Evolutionary conservation across 1,140 invertebrate species (phyloP).

Genomic region (Physella acuta): DNA sequence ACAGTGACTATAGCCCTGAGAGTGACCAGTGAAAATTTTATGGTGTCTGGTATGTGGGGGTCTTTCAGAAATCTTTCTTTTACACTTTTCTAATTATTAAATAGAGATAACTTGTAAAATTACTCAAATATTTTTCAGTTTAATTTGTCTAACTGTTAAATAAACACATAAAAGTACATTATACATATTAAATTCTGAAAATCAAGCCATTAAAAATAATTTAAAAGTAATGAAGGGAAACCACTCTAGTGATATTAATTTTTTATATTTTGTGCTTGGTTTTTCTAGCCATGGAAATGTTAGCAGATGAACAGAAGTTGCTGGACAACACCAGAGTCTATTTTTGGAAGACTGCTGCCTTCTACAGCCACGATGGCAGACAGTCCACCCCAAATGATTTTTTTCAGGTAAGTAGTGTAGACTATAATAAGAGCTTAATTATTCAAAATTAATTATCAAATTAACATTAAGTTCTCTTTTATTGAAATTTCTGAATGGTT

Average conservation of each 20-base stretch:
- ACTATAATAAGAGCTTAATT: no score
- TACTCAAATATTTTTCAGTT: no score
- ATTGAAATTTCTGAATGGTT: no score
- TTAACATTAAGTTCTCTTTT: no score
- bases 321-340: slow-evolving; percentile 43
- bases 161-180: no score
- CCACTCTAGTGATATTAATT: neutral
- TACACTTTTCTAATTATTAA: no score
- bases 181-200: no score
- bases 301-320: slow-evolving; percentile 46
- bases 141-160: neutral
- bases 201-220: no score
- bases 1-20: slow-evolving; percentile 26
- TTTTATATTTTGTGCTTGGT: neutral
- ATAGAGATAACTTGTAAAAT: no score
- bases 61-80: no score
- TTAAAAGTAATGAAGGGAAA: no score
- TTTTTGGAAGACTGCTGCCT: slow-evolving; percentile 43
- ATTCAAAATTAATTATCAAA: no score
- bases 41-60: slow-evolving; percentile 28
- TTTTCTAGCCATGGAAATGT: slow-evolving; percentile 46
- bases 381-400: slow-evolving; percentile 16
- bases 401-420: slow-evolving; percentile 18
- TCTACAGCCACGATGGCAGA: slow-evolving; percentile 38
- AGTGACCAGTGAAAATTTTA: slow-evolving; percentile 33